These are phyloP conservation scores for Melanchra persicariae DNA, from an alignment of 2,888 invertebrate species.

Conservation along the genomic window DNA sequence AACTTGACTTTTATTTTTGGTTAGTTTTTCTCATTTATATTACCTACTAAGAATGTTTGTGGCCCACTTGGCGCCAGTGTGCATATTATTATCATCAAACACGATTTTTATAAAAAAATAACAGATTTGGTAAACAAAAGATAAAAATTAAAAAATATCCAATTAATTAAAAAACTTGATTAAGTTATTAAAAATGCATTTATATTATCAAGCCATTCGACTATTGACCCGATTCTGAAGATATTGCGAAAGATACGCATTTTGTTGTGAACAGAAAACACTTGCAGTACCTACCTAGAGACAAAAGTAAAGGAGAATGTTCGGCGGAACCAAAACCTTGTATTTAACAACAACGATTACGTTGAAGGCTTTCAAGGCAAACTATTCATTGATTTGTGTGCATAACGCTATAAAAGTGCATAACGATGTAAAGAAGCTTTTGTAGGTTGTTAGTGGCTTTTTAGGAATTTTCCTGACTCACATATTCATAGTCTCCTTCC, in stretches of 20 bases:
- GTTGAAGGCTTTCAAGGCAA: slow-evolving; percentile 50
- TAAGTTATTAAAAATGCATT: slow-evolving; percentile 31
- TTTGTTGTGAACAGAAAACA: slow-evolving; percentile 27
- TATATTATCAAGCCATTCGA: slow-evolving; percentile 43
- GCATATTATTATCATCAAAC: neutral
- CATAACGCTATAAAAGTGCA: slow-evolving; percentile 31
- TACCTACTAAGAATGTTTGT: neutral
- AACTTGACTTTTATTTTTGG: neutral
- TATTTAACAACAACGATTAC: slow-evolving; percentile 59
- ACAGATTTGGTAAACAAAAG: neutral
- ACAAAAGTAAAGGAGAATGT: slow-evolving; percentile 64
- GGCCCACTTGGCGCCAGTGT: neutral
- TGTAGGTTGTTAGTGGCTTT: neutral
- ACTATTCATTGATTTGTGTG: slow-evolving; percentile 50
- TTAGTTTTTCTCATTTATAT: slow-evolving; percentile 4
- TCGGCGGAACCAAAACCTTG: slow-evolving; percentile 57
- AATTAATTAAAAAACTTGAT: slow-evolving; percentile 17
- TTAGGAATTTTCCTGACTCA: neutral
- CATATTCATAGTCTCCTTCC: neutral
- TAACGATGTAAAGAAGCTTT: slow-evolving; percentile 13
- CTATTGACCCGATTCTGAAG: slow-evolving; percentile 61
- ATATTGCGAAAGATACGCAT: slow-evolving; percentile 48
- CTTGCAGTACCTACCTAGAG: slow-evolving; percentile 31
- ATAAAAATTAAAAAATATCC: slow-evolving; percentile 2
- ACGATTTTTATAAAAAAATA: neutral